Base-by-base conservation (phyloP, 1,140 invertebrate genomes). In the Patella vulgata region DNA sequence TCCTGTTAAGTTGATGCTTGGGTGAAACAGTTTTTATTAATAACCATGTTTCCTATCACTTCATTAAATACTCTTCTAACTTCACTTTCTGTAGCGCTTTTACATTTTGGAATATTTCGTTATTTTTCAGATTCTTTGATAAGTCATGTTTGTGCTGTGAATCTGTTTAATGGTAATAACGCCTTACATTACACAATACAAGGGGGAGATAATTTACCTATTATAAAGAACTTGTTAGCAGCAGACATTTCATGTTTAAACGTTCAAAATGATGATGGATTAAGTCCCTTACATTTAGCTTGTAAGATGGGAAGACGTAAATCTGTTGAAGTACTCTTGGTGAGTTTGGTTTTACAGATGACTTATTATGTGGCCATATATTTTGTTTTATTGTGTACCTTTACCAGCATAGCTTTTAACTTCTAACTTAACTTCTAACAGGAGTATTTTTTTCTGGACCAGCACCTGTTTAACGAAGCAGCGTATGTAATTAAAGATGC, bases 61-160 rank as follows among this genome's bases (percentile, higher is more conserved):
- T n/a, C n/a, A n/a, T n/a, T n/a, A n/a, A n/a, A n/a, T n/a, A n/a
- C n/a, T n/a, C n/a, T n/a, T n/a, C n/a, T n/a, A n/a, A n/a, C n/a
- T n/a, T n/a, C n/a, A n/a, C n/a, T n/a, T n/a, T n/a, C n/a, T n/a
- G n/a, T n/a, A n/a, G n/a, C n/a, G n/a, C n/a, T n/a, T n/a, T n/a
- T n/a, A n/a, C n/a, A n/a, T n/a, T n/a, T n/a, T n/a, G n/a, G n/a
- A n/a, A n/a, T 19, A 25, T 28, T 8, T 27, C 6, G 6, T 27
- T 36, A 36, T 36, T 8, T 59, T 60, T 2, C 55, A 80, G 78
- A 77, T 72, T 68, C 68, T 23, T 19, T 72, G 14, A 63, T 81
- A 6, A 78, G 74, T 56, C 79, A 81, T 59, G 70, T 81, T 11
- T 78, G 74, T 72, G 77, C 79, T 30, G 67, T 77, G 23, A 80